Conservation (phyloP, 2,113 vertebrate genomes). For the Ictalurus furcatus region DNA sequence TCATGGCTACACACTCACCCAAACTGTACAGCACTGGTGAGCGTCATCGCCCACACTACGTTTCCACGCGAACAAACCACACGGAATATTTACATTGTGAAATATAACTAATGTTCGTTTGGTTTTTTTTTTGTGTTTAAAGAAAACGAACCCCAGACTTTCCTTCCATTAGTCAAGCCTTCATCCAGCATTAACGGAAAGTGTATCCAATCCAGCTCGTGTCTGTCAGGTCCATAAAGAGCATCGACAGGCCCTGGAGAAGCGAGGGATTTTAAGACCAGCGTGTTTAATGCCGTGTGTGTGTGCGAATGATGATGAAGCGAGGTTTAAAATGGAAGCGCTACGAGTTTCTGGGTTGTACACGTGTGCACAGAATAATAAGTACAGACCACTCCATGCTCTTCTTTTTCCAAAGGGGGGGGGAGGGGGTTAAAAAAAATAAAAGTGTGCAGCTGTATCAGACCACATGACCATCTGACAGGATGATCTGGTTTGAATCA, state of each 20-base stretch:
- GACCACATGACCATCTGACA: background rate
- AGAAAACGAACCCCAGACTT: background rate
- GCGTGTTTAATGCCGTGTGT: background rate
- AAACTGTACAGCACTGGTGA: too few relatives aligned
- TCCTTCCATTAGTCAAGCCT: background rate
- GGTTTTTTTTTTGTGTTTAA: background rate
- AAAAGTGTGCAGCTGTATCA: background rate
- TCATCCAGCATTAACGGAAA: background rate
- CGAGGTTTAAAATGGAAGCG: background rate
- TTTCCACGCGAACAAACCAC: background rate
- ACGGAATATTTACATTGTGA: background rate
- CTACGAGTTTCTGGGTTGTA: background rate
- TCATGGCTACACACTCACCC: too few relatives aligned
- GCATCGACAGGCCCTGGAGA: background rate
- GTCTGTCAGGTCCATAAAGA: background rate
- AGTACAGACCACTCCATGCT: background rate
- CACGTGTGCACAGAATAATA: background rate
- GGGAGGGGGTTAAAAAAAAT: background rate
- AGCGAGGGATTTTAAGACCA: background rate
- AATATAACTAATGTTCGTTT: background rate
- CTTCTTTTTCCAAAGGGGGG: background rate
- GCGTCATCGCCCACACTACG: too few relatives aligned
- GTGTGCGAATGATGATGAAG: background rate
- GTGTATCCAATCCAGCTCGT: background rate
- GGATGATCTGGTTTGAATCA: background rate